Percentiles rank a stretch among this genome's conserved stretches.
phyloP scores from a whole-genome alignment of 2,888 invertebrate genomes.

The Trissolcus brochymenae region DNA sequence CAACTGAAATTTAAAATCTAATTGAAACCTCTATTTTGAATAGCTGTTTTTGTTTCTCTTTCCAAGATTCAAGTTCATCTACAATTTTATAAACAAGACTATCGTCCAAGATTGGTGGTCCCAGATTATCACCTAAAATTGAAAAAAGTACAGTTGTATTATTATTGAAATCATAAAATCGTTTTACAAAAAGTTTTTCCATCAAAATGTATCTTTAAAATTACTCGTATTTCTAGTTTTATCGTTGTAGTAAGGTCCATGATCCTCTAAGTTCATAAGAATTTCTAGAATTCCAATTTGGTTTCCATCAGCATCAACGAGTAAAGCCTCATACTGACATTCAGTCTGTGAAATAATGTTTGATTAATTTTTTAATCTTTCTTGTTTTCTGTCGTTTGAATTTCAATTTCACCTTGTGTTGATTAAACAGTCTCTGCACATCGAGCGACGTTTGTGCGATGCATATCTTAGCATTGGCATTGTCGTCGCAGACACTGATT shows the following conservation, averaged over 20 bases:
- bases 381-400: neutral
- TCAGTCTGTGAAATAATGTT: conserved; percentile 59
- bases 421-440: conserved; percentile 64
- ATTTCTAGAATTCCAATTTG: conserved; percentile 67
- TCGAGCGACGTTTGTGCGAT: conserved; percentile 67
- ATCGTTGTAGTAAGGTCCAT: conserved; percentile 67
- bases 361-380: neutral
- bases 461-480: conserved; percentile 58
- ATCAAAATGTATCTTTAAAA: neutral
- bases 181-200: neutral
- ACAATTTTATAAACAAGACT: conserved; percentile 79
- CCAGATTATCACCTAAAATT: conserved; percentile 66
- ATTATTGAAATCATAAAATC: neutral
- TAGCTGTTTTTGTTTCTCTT: conserved; percentile 81
- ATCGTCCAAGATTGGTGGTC: conserved; percentile 71
- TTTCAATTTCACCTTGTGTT: conserved; percentile 63
- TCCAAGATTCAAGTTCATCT: conserved; percentile 85
- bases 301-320: conserved; percentile 63
- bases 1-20: neutral
- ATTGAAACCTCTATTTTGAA: conserved; percentile 79
- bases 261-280: conserved; percentile 67
- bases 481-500: conserved; percentile 68
- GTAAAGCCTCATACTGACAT: conserved; percentile 64
- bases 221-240: conserved; percentile 62
- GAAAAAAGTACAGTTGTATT: conserved; percentile 5